phyloP scores from a whole-genome alignment of 2,888 invertebrate species.

The Ochropleura plecta region DNA sequence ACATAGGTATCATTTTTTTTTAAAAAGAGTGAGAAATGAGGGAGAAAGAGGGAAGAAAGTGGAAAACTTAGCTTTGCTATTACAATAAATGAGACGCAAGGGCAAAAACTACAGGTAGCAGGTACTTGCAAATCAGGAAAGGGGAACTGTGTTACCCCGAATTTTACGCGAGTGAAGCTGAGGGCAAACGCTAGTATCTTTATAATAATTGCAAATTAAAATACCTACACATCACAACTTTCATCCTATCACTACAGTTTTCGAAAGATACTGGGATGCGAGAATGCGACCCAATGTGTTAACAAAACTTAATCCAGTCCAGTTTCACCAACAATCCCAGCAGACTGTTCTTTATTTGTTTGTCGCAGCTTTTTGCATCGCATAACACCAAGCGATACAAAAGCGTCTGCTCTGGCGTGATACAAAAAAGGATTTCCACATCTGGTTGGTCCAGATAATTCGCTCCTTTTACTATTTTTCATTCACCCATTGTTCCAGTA shows the following conservation, averaged over 20 bases:
- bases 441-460: conserved; percentile 72
- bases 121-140: too few species aligned
- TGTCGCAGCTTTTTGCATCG: conserved; percentile 36
- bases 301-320: conserved; percentile 2
- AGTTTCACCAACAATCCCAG: conserved; percentile 5
- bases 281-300: not conserved
- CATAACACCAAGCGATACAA: conserved; percentile 18
- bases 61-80: too few species aligned
- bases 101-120: too few species aligned
- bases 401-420: conserved; percentile 50
- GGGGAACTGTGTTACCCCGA: too few species aligned
- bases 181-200: not conserved
- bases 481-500: conserved; percentile 63
- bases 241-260: not conserved
- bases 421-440: conserved; percentile 73
- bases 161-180: too few species aligned
- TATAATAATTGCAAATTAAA: not conserved
- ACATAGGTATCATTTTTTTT: too few species aligned
- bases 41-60: too few species aligned
- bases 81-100: too few species aligned
- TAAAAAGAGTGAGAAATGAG: too few species aligned
- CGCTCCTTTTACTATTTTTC: conserved; percentile 63
- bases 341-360: conserved; percentile 7
- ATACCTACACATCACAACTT: not conserved
- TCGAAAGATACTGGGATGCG: not conserved